Evolutionary conservation across 2,888 invertebrate species (phyloP), one percentile per base, ranked within the genome.

Genomic region (Amphipyra berbera): DNA sequence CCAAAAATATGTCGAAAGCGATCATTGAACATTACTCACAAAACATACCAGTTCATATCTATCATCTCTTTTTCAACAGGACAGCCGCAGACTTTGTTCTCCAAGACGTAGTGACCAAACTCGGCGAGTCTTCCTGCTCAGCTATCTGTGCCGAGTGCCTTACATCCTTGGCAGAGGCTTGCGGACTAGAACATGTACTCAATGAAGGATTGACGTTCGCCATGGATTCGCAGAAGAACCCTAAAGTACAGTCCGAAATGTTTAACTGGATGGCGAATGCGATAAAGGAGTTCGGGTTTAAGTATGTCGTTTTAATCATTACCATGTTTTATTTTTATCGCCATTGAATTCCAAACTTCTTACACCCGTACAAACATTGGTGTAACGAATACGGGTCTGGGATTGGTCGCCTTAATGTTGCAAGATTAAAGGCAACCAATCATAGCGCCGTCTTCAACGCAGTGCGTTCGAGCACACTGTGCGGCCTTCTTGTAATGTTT

Each of bases 211-310:
- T 98, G 27, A 95, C 96, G 2, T 97, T 96, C 85, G 97, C 98
- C 0, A 97, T 98, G 89, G 96, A 96, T 78, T 93, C 94, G 9
- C 98, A 98, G 89, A 98, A 98, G 91, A 98, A 97, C 84, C 98
- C 98, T 0, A 98, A 98, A 90, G 98, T 98, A 42, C 98, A 98
- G 84, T 96, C 97, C 0, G 98, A 98, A 89, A 95, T 97, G 59
- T 95, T 98, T 56, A 95, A 96, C 61, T 99, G 98, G 98, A 95
- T 98, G 67, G 93, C 96, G 0, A 96, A 91, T 42, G 97, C 98
- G 0, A 95, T 99, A 6, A 96, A 96, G 82, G 98, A 98, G 85
- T 99, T 98, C 95, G 98, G 99, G 2, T 97, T 98, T 82, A 95
- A 95, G 97, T 97, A 88, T 96, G 96, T 95, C 6, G 0, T 48